Conservation (phyloP, 2,888 invertebrate species). For the Mayetiola destructor region DNA sequence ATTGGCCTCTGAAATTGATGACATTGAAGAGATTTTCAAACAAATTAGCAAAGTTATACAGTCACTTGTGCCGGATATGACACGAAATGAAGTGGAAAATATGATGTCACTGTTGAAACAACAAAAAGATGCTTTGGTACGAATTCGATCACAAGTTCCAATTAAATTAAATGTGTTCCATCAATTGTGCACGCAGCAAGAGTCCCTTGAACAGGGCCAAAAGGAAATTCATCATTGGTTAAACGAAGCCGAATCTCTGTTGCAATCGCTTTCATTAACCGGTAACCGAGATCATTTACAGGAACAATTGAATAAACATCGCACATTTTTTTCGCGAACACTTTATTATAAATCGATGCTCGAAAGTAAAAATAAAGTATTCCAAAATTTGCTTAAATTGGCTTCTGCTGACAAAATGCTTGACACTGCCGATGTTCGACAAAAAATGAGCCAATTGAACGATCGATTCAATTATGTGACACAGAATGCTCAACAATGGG, state of each 20-base stretch:
- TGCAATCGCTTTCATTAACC: conserved; percentile 43
- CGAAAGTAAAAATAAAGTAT: conserved; percentile 88
- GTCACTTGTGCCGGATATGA: conserved; percentile 72
- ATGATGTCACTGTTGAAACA: conserved; percentile 79
- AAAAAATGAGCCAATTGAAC: conserved; percentile 64
- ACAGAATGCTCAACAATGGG: conserved; percentile 59
- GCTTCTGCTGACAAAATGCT: conserved; percentile 61
- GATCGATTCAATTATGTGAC: conserved; percentile 68
- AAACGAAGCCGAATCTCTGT: conserved; percentile 62
- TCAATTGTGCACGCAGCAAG: conserved; percentile 73
- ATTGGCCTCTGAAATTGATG: conserved; percentile 67
- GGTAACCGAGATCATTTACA: conserved; percentile 58
- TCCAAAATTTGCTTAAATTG: conserved; percentile 69
- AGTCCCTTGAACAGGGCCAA: conserved; percentile 76
- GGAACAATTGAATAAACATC: conserved; percentile 64
- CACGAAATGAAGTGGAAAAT: conserved; percentile 77
- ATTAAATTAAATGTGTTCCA: conserved; percentile 68
- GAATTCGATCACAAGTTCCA: conserved; percentile 68
- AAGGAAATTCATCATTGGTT: conserved; percentile 77
- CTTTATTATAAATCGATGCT: conserved; percentile 87
- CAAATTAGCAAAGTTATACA: conserved; percentile 85
- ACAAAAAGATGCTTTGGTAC: conserved; percentile 76
- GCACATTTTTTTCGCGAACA: conserved; percentile 74
- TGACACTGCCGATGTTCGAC: conserved; percentile 53
- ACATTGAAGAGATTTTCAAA: conserved; percentile 80